Evolutionary conservation across 2,888 invertebrate species (phyloP).

Genomic region (Acholoe squamosa): DNA sequence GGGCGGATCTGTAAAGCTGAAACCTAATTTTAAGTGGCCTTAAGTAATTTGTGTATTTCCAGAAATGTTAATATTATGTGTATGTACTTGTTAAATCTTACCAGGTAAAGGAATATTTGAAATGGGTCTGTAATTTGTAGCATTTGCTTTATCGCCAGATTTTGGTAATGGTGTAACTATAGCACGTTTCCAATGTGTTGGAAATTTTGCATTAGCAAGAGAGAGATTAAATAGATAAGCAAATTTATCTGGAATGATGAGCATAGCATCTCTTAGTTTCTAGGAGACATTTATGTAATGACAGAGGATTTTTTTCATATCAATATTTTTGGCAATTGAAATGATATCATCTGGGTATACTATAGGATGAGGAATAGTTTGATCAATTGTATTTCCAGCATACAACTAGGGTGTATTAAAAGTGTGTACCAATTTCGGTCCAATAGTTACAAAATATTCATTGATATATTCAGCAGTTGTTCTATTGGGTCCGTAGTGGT

Average conservation of each 20-base stretch:
- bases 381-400: too few species aligned
- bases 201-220: not conserved
- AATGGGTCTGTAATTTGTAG: not conserved
- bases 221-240: not conserved
- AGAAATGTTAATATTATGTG: not conserved
- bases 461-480: not conserved
- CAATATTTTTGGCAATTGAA: not conserved
- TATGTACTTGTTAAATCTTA: not conserved
- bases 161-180: not conserved
- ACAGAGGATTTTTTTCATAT: not conserved
- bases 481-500: not conserved
- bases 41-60: not conserved
- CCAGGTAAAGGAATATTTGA: not conserved
- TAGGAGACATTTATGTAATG: not conserved
- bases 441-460: not conserved
- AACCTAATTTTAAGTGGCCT: too few species aligned
- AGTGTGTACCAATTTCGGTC: not conserved
- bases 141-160: not conserved
- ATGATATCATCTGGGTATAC: not conserved
- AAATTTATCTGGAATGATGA: not conserved
- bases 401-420: not conserved
- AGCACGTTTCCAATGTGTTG: not conserved
- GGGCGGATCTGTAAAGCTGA: too few species aligned
- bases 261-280: not conserved
- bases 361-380: not conserved